Evolutionary conservation across 1,140 invertebrate genomes (phyloP).

Genomic region (Aradophagus sp.): DNA sequence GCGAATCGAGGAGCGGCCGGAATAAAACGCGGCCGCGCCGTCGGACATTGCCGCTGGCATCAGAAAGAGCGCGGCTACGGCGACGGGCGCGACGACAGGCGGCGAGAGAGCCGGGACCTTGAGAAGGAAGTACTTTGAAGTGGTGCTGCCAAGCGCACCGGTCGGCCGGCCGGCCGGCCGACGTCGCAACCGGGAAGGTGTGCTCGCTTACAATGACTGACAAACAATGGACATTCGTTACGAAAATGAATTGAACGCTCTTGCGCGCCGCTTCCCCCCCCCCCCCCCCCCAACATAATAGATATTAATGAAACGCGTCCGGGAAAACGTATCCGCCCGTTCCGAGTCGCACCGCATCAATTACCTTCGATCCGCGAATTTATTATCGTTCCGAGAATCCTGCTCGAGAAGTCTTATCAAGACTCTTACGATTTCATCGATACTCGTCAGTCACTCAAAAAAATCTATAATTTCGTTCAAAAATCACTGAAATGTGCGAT

Average conservation of each 20-base stretch:
- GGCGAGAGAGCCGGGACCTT: slow-evolving; percentile 46
- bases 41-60: slow-evolving; percentile 20
- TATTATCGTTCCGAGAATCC: slow-evolving; percentile 24
- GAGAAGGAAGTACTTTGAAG: slow-evolving; percentile 59
- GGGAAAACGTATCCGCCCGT: slow-evolving; percentile 21
- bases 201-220: slow-evolving; percentile 60
- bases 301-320: slow-evolving; percentile 62
- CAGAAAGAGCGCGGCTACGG: slow-evolving; percentile 27
- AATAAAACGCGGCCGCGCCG: slow-evolving; percentile 26
- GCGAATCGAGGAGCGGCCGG: slow-evolving; percentile 22
- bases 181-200: slow-evolving; percentile 50
- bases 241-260: slow-evolving; percentile 59
- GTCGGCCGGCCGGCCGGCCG: slow-evolving; percentile 48
- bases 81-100: slow-evolving; percentile 37
- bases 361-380: slow-evolving; percentile 31
- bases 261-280: slow-evolving; percentile 31
- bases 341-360: slow-evolving; percentile 18
- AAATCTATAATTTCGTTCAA: no score
- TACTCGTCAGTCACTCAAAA: no score
- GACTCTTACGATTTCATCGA: slow-evolving; percentile 8
- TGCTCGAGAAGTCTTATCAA: slow-evolving; percentile 5
- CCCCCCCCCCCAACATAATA: slow-evolving; percentile 59
- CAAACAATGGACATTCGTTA: slow-evolving; percentile 69
- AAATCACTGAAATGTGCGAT: no score
- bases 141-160: slow-evolving; percentile 52